Base-by-base conservation (phyloP, 1,140 invertebrate genomes). In the Caenorhabditis latens region DNA sequence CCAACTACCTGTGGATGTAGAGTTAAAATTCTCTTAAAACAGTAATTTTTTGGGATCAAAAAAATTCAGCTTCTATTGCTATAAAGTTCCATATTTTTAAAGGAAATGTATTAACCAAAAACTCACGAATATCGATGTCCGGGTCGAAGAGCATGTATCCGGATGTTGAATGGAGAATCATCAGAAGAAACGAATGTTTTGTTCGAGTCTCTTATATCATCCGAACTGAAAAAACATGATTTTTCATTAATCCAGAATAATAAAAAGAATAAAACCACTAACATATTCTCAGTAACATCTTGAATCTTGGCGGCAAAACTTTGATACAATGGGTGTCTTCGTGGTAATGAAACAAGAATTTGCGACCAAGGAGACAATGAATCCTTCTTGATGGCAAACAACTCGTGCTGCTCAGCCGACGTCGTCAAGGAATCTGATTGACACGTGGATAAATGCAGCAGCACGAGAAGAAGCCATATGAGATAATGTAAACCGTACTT, bases 91-190 rank as follows among this genome's bases (percentile, higher is more conserved):
- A 8, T 5, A 19, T 58, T 58, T 58, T 58, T 14, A 9, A 16
- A 58, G 7, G 8, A 21, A 21, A 58, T 58, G 1, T 5, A 21
- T 9, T 9, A 21, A 58, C 16, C 21, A 40, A 63, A 58, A 53
- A 82, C 50, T 65, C n/a, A 88, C 85, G 48, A 83, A 82, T 92
- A 92, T 50, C 91, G 84, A 84, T 92, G 91, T 24, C 91, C 91
- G 5, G 91, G 89, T 83, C 89, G 89, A 7, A 92, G 86, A 24
- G 90, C 91, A 87, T 92, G 65, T 57, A 86, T 75, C 13, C 63
- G n/a, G 32, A 86, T 58, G 24, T 55, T 86, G 21, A 50, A 84
- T 5, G 83, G 55, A 84, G 55, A 46, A 16, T 86, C 65, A 55
- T 86, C 75, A 9, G 50, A 57, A 14, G 79, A 53, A 82, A 75